Evolutionary conservation across 2,113 vertebrate genomes (phyloP), one percentile per base, ranked within the genome.

Genomic region (Sinocyclocheilus anophthalmus): DNA sequence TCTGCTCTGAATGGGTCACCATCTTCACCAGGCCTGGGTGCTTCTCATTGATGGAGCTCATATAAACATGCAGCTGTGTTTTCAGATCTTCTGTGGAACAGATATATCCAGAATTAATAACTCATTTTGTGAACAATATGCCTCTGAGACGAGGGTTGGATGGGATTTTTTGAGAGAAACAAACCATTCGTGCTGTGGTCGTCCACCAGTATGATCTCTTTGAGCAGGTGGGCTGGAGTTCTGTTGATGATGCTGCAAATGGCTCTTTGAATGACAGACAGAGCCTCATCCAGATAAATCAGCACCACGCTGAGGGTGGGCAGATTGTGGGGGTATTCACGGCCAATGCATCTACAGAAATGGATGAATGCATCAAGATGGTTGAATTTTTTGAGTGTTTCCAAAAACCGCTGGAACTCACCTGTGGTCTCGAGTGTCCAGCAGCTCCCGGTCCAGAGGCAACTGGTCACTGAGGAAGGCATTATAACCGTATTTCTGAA

Each of bases 191-290:
- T 91, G 85, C 96, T 96, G 89, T 92, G 93, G 84, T 96, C 95
- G 3, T 96, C 96, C 84, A 97, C 94, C 81, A 96, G 93, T 83
- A 96, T 93, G 80, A 96, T 94, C 76, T 96, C 95, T 61, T 93
- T 94, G 87, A 97, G 87, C 78, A 96, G 87, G 5, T 3, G 91
- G 42, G 92, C 50, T 0, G 95, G 94, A 0, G 94, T 96, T 88
- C 88, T 89, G 87, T 94, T 92, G 11, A 96, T 94, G 84, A 96
- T 69, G 86, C 94, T 95, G 83, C 90, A 91, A 77, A 96, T 69
- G 14, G 95, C 95, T 67, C 94, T 85, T 30, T 95, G 92, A 83
- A 96, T 92, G 81, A 96, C 4, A 1, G 95, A 96, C n/a, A 96
- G 90, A 14, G 95, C 94, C 89, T 96, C 96, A 0, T 97, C 89